phyloP scores from a whole-genome alignment of 2,888 invertebrate species.

The Epinotia nisella region DNA sequence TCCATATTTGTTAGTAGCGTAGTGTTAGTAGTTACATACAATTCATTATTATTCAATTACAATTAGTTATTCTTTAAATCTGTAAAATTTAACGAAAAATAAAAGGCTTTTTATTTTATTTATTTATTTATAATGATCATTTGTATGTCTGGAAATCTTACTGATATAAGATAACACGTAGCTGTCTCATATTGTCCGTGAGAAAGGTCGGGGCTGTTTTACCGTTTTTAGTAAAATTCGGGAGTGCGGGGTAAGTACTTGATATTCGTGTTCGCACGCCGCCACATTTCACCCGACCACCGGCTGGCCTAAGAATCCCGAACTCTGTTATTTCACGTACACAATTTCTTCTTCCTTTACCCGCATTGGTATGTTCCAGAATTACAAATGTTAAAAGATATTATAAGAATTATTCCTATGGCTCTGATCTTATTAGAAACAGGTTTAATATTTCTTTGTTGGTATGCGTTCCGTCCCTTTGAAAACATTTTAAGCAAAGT shows the following conservation, averaged over 20 bases:
- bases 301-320: slow-evolving; percentile 70
- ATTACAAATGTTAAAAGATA: not conserved
- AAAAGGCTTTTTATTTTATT: no score
- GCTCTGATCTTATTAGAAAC: not conserved
- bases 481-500: slow-evolving; percentile 16
- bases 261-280: slow-evolving; percentile 68
- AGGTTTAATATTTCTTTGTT: not conserved
- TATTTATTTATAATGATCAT: no score
- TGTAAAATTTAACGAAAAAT: no score
- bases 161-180: no score
- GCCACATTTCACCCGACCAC: slow-evolving; percentile 74
- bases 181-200: not conserved
- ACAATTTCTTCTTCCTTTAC: not conserved
- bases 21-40: no score
- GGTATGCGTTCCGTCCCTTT: not conserved
- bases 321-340: slow-evolving; percentile 70
- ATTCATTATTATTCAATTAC: no score
- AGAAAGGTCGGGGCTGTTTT: not conserved
- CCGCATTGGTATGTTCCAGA: not conserved
- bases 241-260: slow-evolving; percentile 61
- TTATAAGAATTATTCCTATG: not conserved
- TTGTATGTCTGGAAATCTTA: no score
- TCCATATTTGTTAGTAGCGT: no score
- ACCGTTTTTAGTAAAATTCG: not conserved
- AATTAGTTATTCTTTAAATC: no score